Evolutionary conservation across 2,113 vertebrate species (phyloP).

Genomic region (Gymnobelideus leadbeateri): DNA sequence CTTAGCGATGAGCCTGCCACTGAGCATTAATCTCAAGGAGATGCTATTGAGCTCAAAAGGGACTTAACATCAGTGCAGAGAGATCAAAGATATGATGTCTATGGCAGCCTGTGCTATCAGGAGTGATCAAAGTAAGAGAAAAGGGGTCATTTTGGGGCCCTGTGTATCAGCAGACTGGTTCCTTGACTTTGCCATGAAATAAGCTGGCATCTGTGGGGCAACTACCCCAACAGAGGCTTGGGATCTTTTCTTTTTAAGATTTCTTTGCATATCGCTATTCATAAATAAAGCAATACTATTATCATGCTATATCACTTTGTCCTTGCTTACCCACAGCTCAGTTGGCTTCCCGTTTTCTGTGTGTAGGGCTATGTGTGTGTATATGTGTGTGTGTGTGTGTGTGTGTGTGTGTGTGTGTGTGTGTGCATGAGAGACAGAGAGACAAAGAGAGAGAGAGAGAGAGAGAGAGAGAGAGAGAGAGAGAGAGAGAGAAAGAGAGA

Average conservation of each 20-base stretch:
- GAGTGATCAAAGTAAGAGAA: conserved; percentile 81
- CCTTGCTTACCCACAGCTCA: neutral
- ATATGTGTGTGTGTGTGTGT: neutral
- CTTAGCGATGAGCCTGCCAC: conserved; percentile 88
- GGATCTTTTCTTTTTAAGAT: conserved; percentile 53
- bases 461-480: no score
- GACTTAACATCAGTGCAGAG: conserved; percentile 85
- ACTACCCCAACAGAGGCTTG: conserved; percentile 22
- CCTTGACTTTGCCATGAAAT: conserved; percentile 60
- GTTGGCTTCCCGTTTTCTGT: neutral
- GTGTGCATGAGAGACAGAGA: neutral
- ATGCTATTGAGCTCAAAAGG: conserved; percentile 85
- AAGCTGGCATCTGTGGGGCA: conserved; percentile 49
- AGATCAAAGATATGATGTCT: conserved; percentile 91
- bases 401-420: neutral
- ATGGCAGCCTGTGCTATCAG: conserved; percentile 82
- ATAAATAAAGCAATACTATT: conserved; percentile 63
- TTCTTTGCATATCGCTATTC: conserved; percentile 69
- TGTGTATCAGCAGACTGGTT: conserved; percentile 70
- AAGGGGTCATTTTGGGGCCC: conserved; percentile 80
- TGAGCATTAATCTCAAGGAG: conserved; percentile 91
- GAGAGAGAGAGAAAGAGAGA: no score
- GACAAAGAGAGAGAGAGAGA: no score
- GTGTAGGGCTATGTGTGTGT: neutral
- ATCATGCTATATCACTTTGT: conserved; percentile 44